A percentile compares a stretch with the other conserved stretches of the same genome.
Conservation (phyloP, 1,140 invertebrate genomes). For the Meloidogyne floridensis region DNA sequence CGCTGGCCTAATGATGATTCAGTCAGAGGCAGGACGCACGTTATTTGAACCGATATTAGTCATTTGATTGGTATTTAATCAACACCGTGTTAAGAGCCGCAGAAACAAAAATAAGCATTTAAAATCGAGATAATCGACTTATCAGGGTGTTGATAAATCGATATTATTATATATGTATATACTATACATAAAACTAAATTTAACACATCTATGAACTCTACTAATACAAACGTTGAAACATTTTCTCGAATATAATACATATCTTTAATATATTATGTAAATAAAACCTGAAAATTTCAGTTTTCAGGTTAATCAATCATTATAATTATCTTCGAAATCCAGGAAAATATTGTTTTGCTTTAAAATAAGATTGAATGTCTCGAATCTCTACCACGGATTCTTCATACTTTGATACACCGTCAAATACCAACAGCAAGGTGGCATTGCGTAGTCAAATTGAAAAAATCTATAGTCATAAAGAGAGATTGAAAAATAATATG, state of each 20-base stretch:
- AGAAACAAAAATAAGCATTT: no score
- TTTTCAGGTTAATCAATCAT: no score
- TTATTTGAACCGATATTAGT: slow-evolving; percentile 55
- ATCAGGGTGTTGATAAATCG: no score
- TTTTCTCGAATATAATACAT: no score
- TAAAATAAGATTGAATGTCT: background rate
- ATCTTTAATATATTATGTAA: no score
- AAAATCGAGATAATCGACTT: no score
- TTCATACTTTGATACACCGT: background rate
- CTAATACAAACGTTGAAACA: no score
- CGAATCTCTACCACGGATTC: background rate
- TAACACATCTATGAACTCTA: no score
- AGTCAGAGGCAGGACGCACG: slow-evolving; percentile 61
- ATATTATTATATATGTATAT: no score
- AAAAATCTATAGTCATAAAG: background rate
- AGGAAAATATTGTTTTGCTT: background rate
- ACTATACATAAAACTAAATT: no score
- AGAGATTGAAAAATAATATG: slow-evolving; percentile 8
- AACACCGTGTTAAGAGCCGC: background rate
- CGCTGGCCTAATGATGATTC: slow-evolving; percentile 52
- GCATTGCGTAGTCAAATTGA: slow-evolving; percentile 16
- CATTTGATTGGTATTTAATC: background rate
- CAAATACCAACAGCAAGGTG: background rate
- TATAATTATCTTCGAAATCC: no score
- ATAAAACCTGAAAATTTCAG: no score